phyloP scores from a whole-genome alignment of 1,140 invertebrate genomes.

The Antheraea mylitta region DNA sequence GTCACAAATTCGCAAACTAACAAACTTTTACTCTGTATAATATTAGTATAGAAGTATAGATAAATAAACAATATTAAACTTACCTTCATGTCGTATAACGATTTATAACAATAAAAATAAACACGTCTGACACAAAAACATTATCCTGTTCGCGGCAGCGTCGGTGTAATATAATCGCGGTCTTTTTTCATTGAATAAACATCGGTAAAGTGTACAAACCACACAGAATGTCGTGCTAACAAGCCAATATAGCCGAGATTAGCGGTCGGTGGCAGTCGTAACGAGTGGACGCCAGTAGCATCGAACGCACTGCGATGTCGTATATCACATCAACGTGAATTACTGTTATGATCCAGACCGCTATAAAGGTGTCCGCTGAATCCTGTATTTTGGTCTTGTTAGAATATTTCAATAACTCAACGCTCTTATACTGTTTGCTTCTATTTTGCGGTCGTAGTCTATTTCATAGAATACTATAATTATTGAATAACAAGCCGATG shows the following conservation, averaged over 20 bases:
- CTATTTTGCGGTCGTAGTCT: not conserved
- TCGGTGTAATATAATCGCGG: not conserved
- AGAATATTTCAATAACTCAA: not conserved
- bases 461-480: too few relatives aligned
- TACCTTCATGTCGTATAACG: too few relatives aligned
- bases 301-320: conserved; percentile 24
- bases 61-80: too few relatives aligned
- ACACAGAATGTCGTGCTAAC: conserved; percentile 35
- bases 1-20: too few relatives aligned
- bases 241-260: conserved; percentile 43
- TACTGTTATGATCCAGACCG: conserved; percentile 39
- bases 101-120: not conserved
- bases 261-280: conserved; percentile 30
- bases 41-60: too few relatives aligned
- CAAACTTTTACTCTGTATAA: too few relatives aligned
- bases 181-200: conserved; percentile 17
- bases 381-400: conserved; percentile 6
- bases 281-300: conserved; percentile 10
- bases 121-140: not conserved
- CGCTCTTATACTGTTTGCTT: not conserved
- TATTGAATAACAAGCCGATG: too few relatives aligned
- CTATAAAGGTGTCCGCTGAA: conserved; percentile 28
- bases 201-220: conserved; percentile 16
- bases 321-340: conserved; percentile 39
- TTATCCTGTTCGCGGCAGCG: not conserved